Percentiles rank a stretch among this genome's conserved stretches.
phyloP scores from a whole-genome alignment of 2,113 vertebrate species.

The Nycticryphes semicollaris region DNA sequence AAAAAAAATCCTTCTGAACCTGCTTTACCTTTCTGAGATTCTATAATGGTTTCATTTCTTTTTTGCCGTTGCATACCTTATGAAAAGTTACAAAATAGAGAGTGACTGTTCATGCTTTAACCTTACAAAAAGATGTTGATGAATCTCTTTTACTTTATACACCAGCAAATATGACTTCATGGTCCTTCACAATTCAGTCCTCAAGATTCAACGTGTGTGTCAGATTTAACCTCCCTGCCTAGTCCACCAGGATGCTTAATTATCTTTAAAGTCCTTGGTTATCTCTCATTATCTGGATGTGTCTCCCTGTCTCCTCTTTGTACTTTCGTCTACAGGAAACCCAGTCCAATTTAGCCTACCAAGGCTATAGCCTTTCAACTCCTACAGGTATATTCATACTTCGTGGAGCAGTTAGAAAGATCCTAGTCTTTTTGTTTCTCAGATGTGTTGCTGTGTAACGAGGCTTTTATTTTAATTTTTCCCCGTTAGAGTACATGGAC shows the following conservation, averaged over 20 bases:
- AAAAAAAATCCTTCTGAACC: neutral
- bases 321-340: neutral
- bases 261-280: neutral
- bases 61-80: neutral
- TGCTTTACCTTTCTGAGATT: neutral
- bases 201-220: neutral
- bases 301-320: neutral
- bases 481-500: neutral
- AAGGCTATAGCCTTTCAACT: neutral
- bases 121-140: neutral
- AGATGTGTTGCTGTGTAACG: neutral
- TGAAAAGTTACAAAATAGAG: neutral
- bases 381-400: neutral
- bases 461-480: neutral
- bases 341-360: neutral
- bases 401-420: neutral
- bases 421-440: neutral
- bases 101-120: neutral
- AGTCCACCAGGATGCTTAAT: neutral
- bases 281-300: neutral
- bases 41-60: neutral
- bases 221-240: neutral
- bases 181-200: neutral
- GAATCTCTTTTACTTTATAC: neutral
- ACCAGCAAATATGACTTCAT: neutral